Evolutionary conservation across 1,140 invertebrate species (phyloP), one percentile per base, ranked within the genome.

Genomic region (Bombus consobrinus): DNA sequence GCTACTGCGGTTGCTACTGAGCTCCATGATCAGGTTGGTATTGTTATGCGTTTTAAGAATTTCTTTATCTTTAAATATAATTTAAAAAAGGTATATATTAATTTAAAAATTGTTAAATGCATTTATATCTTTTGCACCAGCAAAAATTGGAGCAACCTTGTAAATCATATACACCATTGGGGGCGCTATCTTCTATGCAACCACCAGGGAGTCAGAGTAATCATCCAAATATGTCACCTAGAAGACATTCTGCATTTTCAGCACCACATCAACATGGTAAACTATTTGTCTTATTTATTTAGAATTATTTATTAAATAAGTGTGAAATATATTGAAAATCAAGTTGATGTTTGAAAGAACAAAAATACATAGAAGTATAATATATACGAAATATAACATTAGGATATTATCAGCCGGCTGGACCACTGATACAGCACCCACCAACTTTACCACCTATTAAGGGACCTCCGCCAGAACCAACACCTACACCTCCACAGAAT

Each of bases 391-490:
- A 34, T 66, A 32, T 66, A 18, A 62, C 39, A 96, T 43, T 96
- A 98, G 97, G 97, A 93, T 98, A 98, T 94, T 98, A 98, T 96
- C 98, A 98, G 95, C 97, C 98, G 92, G 98, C 98, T 92, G 98
- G 97, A 89, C 98, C 98, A 91, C 96, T 98, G 95, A 98, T 98
- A 94, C 97, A 96, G 87, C 96, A 97, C 92, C 95, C 95, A 73
- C 94, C 95, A 41, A 95, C 94, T 47, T 88, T 95, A 90, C 96
- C 96, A 92, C 95, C 96, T 57, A 95, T 96, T 80, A 95, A 96
- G 89, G 95, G 94, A 69, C 92, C 93, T 87, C 93, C 93, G 86
- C 95, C 95, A 88, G 95, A 95, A 88, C 92, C 95, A 37, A 95
- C 96, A 34, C 95, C 96, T 37, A 95, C 96, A 37, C 95, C 96